phyloP scores from a whole-genome alignment of 2,797 vertebrate genomes.

The Thamnophis elegans region DNA sequence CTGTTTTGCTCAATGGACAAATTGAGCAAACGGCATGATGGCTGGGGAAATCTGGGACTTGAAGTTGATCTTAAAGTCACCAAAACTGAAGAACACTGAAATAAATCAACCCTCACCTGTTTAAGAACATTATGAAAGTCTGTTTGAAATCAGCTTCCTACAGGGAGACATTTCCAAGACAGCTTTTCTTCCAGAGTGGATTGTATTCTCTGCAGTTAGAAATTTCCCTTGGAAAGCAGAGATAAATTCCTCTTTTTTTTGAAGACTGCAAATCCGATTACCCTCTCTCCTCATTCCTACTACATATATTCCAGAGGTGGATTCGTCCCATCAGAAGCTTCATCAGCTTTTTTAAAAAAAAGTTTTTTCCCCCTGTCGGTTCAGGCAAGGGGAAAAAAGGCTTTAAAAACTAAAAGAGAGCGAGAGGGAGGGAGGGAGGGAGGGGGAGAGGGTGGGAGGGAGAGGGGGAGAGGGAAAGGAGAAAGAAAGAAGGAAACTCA shows the following conservation, averaged over 20 bases:
- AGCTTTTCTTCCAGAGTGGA: background rate
- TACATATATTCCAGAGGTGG: background rate
- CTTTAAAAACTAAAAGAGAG: no score
- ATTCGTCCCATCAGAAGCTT: no score
- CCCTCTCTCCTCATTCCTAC: background rate
- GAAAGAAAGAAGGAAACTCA: no score
- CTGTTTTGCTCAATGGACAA: background rate
- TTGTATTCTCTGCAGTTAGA: background rate
- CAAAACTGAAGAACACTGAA: background rate
- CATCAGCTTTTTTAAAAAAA: no score
- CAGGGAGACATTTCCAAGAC: background rate
- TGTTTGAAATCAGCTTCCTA: background rate
- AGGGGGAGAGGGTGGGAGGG: no score
- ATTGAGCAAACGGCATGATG: background rate
- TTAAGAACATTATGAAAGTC: background rate
- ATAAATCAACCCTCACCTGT: background rate
- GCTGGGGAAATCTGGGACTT: background rate
- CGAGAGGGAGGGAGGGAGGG: no score
- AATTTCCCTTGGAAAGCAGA: background rate
- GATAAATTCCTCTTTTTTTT: background rate
- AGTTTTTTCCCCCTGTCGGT: no score
- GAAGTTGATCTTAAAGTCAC: background rate
- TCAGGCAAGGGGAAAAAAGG: no score
- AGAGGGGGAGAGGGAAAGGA: no score
- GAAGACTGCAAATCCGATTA: background rate